Conservation (phyloP, 2,113 vertebrate genomes). For the Dromiciops gliroides region DNA sequence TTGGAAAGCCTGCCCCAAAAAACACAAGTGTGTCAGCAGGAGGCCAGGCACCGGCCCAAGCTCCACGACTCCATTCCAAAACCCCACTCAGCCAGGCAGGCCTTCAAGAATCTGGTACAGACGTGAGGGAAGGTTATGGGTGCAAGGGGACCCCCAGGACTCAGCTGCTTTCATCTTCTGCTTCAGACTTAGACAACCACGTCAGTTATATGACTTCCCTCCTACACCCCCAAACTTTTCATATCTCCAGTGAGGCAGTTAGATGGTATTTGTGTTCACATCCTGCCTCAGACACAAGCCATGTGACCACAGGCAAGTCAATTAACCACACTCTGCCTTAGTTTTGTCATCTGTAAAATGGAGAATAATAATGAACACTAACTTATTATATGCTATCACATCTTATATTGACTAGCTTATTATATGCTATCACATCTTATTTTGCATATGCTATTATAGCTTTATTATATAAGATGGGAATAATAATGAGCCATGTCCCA, state of each 20-base stretch:
- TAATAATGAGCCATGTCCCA: neutral
- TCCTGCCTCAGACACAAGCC: neutral
- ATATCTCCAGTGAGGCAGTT: neutral
- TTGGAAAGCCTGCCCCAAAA: slow-evolving; percentile 2
- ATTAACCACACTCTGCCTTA: neutral
- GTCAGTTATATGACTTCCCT: neutral
- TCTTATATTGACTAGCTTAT: neutral
- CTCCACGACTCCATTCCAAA: neutral
- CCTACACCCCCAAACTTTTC: neutral
- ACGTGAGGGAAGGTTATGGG: neutral
- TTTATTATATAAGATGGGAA: neutral
- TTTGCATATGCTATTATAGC: neutral
- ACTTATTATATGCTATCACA: neutral
- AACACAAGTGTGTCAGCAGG: neutral
- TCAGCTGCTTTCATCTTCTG: neutral
- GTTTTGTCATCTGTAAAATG: neutral
- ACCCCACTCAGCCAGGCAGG: neutral
- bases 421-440: neutral
- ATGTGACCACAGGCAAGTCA: neutral
- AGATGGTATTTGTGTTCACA: neutral
- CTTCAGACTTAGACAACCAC: neutral
- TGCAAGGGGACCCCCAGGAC: neutral
- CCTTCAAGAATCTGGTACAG: neutral
- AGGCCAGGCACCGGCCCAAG: neutral
- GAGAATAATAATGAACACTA: neutral